phyloP scores from a whole-genome alignment of 2,113 vertebrate genomes.

The Tautogolabrus adspersus region DNA sequence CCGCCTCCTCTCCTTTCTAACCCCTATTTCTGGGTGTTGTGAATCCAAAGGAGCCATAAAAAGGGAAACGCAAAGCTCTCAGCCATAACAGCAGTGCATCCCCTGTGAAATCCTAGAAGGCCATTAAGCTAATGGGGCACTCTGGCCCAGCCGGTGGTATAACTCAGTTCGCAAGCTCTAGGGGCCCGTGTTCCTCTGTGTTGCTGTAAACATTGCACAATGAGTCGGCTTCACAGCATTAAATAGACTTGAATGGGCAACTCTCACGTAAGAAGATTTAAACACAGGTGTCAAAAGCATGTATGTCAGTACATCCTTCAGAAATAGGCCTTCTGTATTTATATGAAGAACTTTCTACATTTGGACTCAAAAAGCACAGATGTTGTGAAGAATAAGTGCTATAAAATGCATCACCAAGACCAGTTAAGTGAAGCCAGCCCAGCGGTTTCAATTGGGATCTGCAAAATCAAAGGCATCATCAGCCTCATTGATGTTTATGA shows the following conservation, averaged over 20 bases:
- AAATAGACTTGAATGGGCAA: slow-evolving; percentile 70
- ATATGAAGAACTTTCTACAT: background rate
- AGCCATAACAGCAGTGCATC: slow-evolving; percentile 84
- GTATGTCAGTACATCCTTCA: slow-evolving; percentile 16
- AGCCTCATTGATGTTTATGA: background rate
- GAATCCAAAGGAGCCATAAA: slow-evolving; percentile 83
- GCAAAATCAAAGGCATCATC: background rate
- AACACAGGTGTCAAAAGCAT: slow-evolving; percentile 70
- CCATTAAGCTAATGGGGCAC: slow-evolving; percentile 87
- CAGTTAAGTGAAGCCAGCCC: slow-evolving; percentile 11
- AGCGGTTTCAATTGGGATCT: background rate
- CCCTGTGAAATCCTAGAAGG: slow-evolving; percentile 84
- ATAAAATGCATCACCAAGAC: background rate
- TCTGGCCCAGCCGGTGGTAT: slow-evolving; percentile 77
- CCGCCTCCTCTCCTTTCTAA: slow-evolving; percentile 40
- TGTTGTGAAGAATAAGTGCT: background rate
- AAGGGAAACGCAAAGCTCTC: slow-evolving; percentile 80
- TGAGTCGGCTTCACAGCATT: slow-evolving; percentile 71
- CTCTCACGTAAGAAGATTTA: slow-evolving; percentile 73
- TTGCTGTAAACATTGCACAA: slow-evolving; percentile 81
- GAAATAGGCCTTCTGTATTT: slow-evolving; percentile 26
- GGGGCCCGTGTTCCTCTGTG: slow-evolving; percentile 68
- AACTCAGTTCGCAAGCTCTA: slow-evolving; percentile 64
- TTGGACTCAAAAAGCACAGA: background rate
- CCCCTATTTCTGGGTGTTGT: slow-evolving; percentile 77